Conservation (phyloP, 2,888 invertebrate species). For the Halictus ligatus region DNA sequence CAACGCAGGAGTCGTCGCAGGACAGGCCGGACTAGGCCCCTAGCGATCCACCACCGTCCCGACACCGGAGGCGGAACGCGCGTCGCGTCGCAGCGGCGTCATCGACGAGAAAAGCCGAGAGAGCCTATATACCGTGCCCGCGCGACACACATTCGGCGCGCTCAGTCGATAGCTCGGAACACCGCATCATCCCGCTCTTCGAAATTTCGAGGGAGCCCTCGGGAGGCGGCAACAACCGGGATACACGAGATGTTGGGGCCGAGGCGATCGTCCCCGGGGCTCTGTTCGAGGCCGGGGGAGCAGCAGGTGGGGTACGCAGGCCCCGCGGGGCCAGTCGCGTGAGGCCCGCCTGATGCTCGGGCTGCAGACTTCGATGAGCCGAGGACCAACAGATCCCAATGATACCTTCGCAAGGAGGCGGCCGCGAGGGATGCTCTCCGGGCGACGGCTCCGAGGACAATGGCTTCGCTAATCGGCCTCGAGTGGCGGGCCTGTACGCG, state of each 20-base stretch:
- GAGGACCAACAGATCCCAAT: slow-evolving; percentile 77
- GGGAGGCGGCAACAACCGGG: neutral
- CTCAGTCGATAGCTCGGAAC: slow-evolving; percentile 44
- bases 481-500: slow-evolving; percentile 77
- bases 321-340: neutral
- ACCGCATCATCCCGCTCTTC: slow-evolving; percentile 31
- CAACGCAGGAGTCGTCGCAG: slow-evolving; percentile 31
- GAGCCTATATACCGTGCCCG: slow-evolving; percentile 54
- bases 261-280: slow-evolving; percentile 8
- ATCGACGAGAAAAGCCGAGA: slow-evolving; percentile 52
- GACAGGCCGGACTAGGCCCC: slow-evolving; percentile 34
- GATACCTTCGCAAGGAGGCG: slow-evolving; percentile 82
- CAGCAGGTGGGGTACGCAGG: neutral
- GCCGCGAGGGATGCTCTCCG: slow-evolving; percentile 81
- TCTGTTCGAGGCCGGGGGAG: neutral
- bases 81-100: slow-evolving; percentile 51
- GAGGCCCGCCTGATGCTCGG: slow-evolving; percentile 40
- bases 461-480: slow-evolving; percentile 79
- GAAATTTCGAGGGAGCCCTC: slow-evolving; percentile 33
- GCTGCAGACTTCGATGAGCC: slow-evolving; percentile 57
- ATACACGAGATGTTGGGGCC: neutral
- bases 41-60: slow-evolving; percentile 34
- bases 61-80: slow-evolving; percentile 4
- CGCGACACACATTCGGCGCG: slow-evolving; percentile 57
- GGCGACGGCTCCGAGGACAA: slow-evolving; percentile 82